Evolutionary conservation across 2,888 invertebrate genomes (phyloP).

Genomic region (Eupithecia inturbata): DNA sequence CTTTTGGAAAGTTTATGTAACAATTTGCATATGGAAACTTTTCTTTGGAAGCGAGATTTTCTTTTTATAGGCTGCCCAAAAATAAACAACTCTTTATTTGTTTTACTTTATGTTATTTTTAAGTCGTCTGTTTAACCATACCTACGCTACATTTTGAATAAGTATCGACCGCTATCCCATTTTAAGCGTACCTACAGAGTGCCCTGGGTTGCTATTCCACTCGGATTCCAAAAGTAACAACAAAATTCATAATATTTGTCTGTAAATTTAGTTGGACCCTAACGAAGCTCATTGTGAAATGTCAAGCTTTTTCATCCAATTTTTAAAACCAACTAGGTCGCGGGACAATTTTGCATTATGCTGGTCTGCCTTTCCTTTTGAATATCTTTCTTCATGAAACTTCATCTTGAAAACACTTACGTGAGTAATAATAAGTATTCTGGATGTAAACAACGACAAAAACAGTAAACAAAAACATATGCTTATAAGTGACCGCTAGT

Average conservation of each 20-base stretch:
- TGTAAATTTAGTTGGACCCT: slow-evolving; percentile 8
- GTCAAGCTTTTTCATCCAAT: background rate
- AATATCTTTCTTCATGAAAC: background rate
- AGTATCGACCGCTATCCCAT: background rate
- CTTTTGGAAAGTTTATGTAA: slow-evolving; percentile 15
- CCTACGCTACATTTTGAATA: background rate
- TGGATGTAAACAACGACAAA: background rate
- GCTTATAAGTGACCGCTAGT: no score
- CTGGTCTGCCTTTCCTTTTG: background rate
- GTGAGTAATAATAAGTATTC: background rate
- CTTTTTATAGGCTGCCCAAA: background rate
- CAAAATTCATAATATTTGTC: background rate
- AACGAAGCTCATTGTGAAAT: slow-evolving; percentile 14
- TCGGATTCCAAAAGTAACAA: background rate
- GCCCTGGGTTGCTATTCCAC: background rate
- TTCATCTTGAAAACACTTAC: background rate
- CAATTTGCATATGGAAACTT: slow-evolving; percentile 7
- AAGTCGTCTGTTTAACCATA: background rate
- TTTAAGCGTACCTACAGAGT: background rate
- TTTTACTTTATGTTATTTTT: background rate
- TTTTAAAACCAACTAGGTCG: background rate
- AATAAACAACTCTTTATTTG: background rate
- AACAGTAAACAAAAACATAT: no score
- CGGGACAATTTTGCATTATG: background rate
- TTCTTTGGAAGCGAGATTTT: background rate